Percentiles rank a stretch among this genome's conserved stretches.
These are phyloP conservation scores for Monarcha castaneiventris DNA, from an alignment of 2,113 vertebrate genomes.

Conservation along the genomic window DNA sequence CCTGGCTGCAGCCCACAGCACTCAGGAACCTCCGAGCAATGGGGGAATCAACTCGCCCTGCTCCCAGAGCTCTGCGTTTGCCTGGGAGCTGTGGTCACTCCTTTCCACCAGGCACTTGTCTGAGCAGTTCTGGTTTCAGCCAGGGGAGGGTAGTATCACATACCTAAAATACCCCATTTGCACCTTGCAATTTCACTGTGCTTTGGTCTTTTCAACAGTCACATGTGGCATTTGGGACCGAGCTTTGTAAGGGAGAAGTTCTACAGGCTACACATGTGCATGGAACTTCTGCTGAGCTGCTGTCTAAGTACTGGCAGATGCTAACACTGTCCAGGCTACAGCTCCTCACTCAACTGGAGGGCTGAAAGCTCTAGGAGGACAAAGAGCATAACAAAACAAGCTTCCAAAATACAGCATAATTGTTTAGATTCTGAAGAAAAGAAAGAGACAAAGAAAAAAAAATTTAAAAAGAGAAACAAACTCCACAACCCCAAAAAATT, in stretches of 20 bases:
- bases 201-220: neutral
- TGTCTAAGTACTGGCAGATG: neutral
- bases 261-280: neutral
- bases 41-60: neutral
- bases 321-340: neutral
- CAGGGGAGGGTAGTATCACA: neutral
- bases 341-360: neutral
- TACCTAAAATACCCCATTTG: neutral
- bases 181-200: neutral
- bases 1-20: neutral
- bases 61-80: neutral
- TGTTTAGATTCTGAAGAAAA: neutral
- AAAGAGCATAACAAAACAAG: neutral
- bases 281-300: neutral
- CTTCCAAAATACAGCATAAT: neutral
- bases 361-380: neutral
- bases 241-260: neutral
- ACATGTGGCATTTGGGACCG: fast-evolving
- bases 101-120: neutral
- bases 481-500: neutral
- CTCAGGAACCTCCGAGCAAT: neutral
- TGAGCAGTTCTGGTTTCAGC: neutral
- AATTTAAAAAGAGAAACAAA: neutral
- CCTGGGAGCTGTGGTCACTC: neutral
- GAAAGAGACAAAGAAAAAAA: neutral